These are phyloP conservation scores for Podilymbus podiceps DNA, from an alignment of 2,113 vertebrate species.

Conservation along the genomic window DNA sequence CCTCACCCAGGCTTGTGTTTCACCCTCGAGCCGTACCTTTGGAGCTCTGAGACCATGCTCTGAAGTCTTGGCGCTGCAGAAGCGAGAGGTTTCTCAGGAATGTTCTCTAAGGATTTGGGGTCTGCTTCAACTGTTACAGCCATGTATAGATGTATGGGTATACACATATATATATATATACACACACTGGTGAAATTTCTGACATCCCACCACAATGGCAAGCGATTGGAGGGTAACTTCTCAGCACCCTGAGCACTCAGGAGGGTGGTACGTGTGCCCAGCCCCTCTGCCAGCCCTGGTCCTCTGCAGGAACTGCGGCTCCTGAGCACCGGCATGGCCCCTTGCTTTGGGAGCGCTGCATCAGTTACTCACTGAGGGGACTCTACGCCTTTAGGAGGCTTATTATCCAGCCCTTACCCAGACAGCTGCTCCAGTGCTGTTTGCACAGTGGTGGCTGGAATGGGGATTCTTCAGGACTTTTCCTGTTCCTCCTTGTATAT, in stretches of 20 bases:
- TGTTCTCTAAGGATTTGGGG: not conserved
- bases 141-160: not conserved
- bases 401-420: not conserved
- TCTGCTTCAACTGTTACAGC: not conserved
- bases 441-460: not conserved
- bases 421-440: not conserved
- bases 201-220: not conserved
- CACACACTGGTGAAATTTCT: not conserved
- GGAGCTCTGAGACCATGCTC: constrained; percentile 7
- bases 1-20: constrained; percentile 43
- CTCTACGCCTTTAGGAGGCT: not conserved
- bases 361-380: not conserved
- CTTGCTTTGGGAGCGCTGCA: not conserved
- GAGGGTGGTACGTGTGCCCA: not conserved
- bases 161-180: not conserved
- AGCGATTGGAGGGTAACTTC: not conserved
- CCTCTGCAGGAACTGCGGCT: not conserved
- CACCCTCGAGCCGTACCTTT: constrained; percentile 32
- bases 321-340: not conserved
- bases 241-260: too few species aligned
- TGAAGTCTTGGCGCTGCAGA: constrained; percentile 24
- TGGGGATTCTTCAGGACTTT: not conserved
- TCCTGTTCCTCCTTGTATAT: not conserved
- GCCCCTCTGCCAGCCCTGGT: not conserved
- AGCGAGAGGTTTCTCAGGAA: constrained; percentile 20